phyloP scores from a whole-genome alignment of 2,797 vertebrate species.

The Hafferia zeledoni region DNA sequence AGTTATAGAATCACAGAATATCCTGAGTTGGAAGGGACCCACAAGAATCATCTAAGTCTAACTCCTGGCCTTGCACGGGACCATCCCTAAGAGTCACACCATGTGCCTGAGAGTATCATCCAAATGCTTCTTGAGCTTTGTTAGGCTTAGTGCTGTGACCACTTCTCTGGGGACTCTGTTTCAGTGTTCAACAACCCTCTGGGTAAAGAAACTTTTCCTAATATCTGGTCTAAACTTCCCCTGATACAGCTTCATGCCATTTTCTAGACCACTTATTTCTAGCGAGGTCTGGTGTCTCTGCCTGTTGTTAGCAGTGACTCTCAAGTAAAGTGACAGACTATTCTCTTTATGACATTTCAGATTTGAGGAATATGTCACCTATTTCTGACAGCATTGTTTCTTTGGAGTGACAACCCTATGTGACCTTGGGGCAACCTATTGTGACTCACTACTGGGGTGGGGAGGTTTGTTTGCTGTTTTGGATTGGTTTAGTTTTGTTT shows the following conservation, averaged over 20 bases:
- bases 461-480: neutral
- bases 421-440: neutral
- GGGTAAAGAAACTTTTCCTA: neutral
- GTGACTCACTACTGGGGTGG: neutral
- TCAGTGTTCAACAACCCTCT: neutral
- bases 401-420: neutral
- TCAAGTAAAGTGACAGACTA: neutral
- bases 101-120: neutral
- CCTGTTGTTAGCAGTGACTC: neutral
- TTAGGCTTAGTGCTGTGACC: neutral
- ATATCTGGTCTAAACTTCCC: neutral
- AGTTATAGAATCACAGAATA: neutral
- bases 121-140: neutral
- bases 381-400: neutral
- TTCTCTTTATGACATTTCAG: neutral
- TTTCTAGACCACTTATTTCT: neutral
- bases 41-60: neutral
- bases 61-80: neutral
- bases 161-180: accelerated
- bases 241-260: neutral
- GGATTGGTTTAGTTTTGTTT: too few species aligned
- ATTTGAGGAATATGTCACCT: neutral
- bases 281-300: neutral
- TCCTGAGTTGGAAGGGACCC: neutral
- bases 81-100: neutral